These are phyloP conservation scores for Sebastiscus albofasciatus DNA, from an alignment of 2,797 vertebrate species.

Conservation along the genomic window DNA sequence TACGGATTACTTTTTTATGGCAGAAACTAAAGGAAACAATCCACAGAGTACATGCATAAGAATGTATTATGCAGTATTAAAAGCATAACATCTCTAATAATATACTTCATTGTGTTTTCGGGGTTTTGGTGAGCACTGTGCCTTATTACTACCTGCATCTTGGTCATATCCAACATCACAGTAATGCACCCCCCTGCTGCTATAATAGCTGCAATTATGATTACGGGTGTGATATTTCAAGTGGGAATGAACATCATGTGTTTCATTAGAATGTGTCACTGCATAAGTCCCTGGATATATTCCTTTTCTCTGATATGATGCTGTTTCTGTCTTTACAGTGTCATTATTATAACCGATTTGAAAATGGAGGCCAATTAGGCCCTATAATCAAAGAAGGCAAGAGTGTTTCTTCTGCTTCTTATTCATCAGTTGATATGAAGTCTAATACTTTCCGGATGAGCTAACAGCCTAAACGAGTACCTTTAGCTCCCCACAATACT, in stretches of 20 bases:
- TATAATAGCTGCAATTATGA: conserved; percentile 55
- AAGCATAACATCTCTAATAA: conserved; percentile 3
- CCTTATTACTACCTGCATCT: conserved; percentile 20
- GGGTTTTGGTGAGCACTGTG: neutral
- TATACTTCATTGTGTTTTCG: neutral
- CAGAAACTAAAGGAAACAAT: no score
- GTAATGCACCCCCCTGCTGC: conserved; percentile 26
- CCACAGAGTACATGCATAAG: no score
- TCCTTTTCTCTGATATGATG: conserved; percentile 14
- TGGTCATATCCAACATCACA: conserved; percentile 3
- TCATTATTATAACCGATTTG: conserved; percentile 31
- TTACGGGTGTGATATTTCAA: conserved; percentile 28
- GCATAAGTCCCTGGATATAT: conserved; percentile 5
- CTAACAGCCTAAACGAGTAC: conserved; percentile 11
- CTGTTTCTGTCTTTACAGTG: conserved; percentile 5
- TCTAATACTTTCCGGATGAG: conserved; percentile 33
- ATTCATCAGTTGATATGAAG: conserved; percentile 30
- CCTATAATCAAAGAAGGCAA: conserved; percentile 1
- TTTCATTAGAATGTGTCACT: conserved; percentile 12
- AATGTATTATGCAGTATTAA: neutral
- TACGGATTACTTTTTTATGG: no score
- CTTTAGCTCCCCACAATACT: neutral
- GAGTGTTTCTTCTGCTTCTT: neutral
- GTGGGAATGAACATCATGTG: conserved; percentile 21
- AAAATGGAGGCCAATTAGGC: conserved; percentile 54